Base-by-base conservation (phyloP, 2,797 vertebrate genomes). In the Menidia menidia region DNA sequence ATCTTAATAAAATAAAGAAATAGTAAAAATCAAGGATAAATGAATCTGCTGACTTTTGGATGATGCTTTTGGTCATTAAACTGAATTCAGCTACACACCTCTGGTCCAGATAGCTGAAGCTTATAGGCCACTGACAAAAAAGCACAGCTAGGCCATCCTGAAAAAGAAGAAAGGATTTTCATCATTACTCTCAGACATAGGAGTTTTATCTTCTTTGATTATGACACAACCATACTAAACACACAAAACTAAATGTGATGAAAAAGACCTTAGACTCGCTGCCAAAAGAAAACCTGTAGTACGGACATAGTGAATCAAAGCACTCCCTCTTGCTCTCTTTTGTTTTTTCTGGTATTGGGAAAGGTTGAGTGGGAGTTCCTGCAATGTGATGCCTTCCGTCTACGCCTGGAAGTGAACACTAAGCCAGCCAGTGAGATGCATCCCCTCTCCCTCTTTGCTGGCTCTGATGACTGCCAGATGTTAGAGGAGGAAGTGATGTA, bases 381-480 rank as follows among this genome's bases (percentile, higher is more conserved):
- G 79, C 82, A 76, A 75, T 62, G 52, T 45, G 78, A 83, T 60
- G 59, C 80, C 72, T 62, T 25, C 44, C 33, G 68, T 76, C 68
- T 64, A 57, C 60, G 67, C 42, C 68, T 80, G 65, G 18, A 83
- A 82, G 81, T 55, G 68, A 82, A 70, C 52, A 61, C 50, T 62
- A n/a, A 51, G 69, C 61, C 44, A 80, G 58, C 84, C 81, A 77
- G 61, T 84, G 14, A 75, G 75, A 87, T 65, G 64, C 76, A 80
- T 80, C 64, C 78, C 60, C 71, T 80, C 69, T 73, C 55, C 76
- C 62, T 59, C 69, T 73, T 35, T 71, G 81, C 75, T 65, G 67
- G 69, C 84, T 67, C 83, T 86, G 71, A 93, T 92, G 78, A 88
- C 81, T 92, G 87, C 92, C 93, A 95, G 94, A 94, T 92, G 93